phyloP scores from a whole-genome alignment of 2,797 vertebrate genomes.

The Oceanodroma leucorhoa region DNA sequence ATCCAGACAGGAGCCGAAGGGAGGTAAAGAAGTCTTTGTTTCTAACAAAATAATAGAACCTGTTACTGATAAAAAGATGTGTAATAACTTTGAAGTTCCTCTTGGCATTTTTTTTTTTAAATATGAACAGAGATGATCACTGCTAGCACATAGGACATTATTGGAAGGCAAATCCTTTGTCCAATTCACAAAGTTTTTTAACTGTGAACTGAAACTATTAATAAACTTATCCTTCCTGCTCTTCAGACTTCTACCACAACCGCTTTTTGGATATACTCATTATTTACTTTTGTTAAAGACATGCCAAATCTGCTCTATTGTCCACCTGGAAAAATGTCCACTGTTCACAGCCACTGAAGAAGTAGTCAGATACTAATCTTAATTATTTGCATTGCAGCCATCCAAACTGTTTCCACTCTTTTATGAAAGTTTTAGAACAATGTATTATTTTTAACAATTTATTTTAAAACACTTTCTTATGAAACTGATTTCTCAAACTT shows the following conservation, averaged over 20 bases:
- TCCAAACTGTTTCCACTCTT: background rate
- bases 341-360: slow-evolving; percentile 23
- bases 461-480: background rate
- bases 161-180: slow-evolving; percentile 8
- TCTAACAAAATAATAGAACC: background rate
- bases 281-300: slow-evolving; percentile 39
- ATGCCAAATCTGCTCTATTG: slow-evolving; percentile 31
- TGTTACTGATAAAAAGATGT: background rate
- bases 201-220: slow-evolving; percentile 22
- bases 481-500: background rate
- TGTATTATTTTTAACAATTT: background rate
- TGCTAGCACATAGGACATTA: background rate
- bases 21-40: background rate
- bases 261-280: slow-evolving; percentile 45
- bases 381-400: background rate
- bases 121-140: background rate
- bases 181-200: background rate
- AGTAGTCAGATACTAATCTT: slow-evolving; percentile 4
- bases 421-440: background rate
- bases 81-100: background rate
- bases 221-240: slow-evolving; percentile 52
- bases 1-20: background rate
- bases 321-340: slow-evolving; percentile 39
- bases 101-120: background rate
- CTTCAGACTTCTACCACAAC: slow-evolving; percentile 33